Conservation (phyloP, 2,113 vertebrate genomes). For the Oryzias celebensis region DNA sequence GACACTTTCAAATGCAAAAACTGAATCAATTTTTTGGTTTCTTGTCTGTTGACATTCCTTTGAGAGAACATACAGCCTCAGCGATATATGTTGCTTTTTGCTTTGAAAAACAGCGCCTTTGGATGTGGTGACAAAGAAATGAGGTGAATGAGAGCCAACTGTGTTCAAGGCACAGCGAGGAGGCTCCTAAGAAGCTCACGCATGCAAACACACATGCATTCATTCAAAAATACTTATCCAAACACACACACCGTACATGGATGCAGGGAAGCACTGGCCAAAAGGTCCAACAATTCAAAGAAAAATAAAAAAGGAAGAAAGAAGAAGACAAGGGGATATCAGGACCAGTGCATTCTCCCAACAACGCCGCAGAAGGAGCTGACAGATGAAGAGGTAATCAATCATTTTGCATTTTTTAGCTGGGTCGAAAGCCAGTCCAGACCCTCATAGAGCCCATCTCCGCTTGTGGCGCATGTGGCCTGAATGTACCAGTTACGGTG, state of each 20-base stretch:
- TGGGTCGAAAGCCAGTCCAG: conserved; percentile 84
- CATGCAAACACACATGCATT: conserved; percentile 20
- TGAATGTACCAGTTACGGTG: conserved; percentile 83
- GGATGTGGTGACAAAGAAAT: conserved; percentile 27
- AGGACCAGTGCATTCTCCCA: conserved; percentile 44
- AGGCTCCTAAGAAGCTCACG: conserved; percentile 66
- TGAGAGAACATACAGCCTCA: conserved; percentile 30
- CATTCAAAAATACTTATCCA: conserved; percentile 30
- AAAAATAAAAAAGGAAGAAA: conserved; percentile 14
- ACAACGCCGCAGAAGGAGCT: conserved; percentile 46
- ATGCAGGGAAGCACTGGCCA: conserved; percentile 52
- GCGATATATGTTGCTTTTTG: conserved; percentile 46
- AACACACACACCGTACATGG: conserved; percentile 54
- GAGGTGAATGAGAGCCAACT: conserved; percentile 45
- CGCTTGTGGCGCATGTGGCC: conserved; percentile 82
- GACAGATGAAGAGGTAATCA: conserved; percentile 35
- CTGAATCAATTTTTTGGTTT: conserved; percentile 22
- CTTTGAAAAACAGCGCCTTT: conserved; percentile 42
- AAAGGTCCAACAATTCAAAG: conserved; percentile 30
- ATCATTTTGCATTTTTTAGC: conserved; percentile 82
- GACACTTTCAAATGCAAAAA: conserved; percentile 13
- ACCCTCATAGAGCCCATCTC: conserved; percentile 84
- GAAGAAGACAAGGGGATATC: conserved; percentile 23
- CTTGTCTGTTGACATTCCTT: conserved; percentile 24
- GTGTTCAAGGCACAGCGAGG: conserved; percentile 71